phyloP scores from a whole-genome alignment of 2,113 vertebrate species.

The Neopipo cinnamomea region DNA sequence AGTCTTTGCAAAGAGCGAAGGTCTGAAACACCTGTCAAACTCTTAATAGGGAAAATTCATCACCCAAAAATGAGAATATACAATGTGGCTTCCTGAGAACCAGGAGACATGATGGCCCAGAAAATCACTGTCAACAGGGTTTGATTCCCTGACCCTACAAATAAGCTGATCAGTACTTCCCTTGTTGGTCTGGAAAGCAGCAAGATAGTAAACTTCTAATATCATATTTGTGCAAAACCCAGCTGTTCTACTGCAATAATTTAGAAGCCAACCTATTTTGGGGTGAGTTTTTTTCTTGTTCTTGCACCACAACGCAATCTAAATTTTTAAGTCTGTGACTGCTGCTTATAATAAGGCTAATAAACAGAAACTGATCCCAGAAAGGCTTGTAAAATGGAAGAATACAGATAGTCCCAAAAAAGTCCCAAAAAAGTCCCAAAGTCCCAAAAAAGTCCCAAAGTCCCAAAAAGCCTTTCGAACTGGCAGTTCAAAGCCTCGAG shows the following conservation, averaged over 20 bases:
- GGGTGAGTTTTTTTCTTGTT: not conserved
- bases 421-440: not conserved
- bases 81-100: not conserved
- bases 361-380: not conserved
- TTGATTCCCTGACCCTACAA: not conserved
- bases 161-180: not conserved
- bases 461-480: not conserved
- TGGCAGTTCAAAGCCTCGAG: not conserved
- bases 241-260: not conserved
- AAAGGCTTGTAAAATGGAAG: not conserved
- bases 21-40: not conserved
- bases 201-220: not conserved
- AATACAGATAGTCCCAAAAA: not conserved
- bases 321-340: not conserved
- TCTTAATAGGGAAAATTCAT: not conserved
- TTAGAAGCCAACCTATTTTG: not conserved
- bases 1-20: not conserved
- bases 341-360: not conserved
- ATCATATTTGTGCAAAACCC: not conserved
- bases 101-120: not conserved
- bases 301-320: not conserved
- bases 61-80: not conserved
- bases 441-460: not conserved
- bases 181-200: not conserved
- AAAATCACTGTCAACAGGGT: not conserved